A percentile compares a stretch with the other conserved stretches of the same genome.
phyloP scores from a whole-genome alignment of 2,113 vertebrate genomes.

The Abramis brama region DNA sequence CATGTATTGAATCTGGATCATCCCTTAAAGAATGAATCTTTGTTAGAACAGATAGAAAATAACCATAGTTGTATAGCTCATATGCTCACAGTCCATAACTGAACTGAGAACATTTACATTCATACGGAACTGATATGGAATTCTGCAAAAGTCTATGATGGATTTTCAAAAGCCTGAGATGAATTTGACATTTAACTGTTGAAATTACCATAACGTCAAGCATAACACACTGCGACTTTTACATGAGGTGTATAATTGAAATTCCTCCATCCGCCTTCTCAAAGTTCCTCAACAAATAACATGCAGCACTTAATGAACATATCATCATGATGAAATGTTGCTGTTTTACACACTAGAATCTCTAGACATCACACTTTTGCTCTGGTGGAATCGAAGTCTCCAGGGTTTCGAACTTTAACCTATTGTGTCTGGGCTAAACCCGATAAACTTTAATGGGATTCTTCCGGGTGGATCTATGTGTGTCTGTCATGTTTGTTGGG shows the following conservation, averaged over 20 bases:
- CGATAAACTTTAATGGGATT: neutral
- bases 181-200: conserved; percentile 25
- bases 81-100: neutral
- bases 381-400: neutral
- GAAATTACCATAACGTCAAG: neutral
- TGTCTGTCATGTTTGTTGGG: conserved; percentile 49
- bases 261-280: neutral
- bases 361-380: neutral
- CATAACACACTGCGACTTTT: neutral
- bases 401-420: neutral
- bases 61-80: neutral
- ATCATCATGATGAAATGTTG: neutral
- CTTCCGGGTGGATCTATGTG: neutral
- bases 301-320: neutral
- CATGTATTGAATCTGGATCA: neutral
- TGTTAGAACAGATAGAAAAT: neutral
- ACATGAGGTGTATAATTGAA: neutral
- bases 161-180: conserved; percentile 22
- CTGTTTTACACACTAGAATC: neutral
- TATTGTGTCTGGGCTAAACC: neutral
- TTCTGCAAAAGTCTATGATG: neutral
- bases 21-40: neutral
- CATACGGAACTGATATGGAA: neutral
- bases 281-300: neutral
- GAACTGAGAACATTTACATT: neutral